phyloP scores from a whole-genome alignment of 2,888 invertebrate genomes.

The Horisme vitalbata region DNA sequence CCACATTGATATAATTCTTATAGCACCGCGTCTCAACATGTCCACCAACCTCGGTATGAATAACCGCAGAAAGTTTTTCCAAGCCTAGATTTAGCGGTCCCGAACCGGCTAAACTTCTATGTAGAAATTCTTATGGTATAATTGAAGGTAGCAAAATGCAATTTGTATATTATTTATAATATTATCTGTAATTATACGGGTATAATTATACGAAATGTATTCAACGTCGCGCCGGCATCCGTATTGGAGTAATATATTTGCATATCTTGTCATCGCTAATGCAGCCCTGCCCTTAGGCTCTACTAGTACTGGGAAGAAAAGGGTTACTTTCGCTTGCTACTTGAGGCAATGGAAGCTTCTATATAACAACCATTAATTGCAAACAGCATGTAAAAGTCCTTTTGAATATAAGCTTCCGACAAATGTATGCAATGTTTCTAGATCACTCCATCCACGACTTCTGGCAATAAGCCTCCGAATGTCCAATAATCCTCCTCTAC shows the following conservation, averaged over 20 bases:
- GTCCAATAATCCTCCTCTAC: no score
- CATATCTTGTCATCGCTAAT: conserved; percentile 46
- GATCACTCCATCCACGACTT: no score
- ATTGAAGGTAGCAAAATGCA: conserved; percentile 57
- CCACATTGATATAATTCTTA: no score
- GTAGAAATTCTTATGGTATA: conserved; percentile 41
- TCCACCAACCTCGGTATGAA: no score
- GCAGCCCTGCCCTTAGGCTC: conserved; percentile 22
- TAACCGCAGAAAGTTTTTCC: no score
- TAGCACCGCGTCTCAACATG: no score
- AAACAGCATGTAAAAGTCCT: no score
- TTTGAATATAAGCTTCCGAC: no score
- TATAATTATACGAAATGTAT: conserved; percentile 54
- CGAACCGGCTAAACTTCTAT: conserved; percentile 30
- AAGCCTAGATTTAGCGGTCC: conserved; percentile 14
- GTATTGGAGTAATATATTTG: conserved; percentile 34
- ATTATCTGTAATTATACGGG: conserved; percentile 53
- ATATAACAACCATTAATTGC: no score
- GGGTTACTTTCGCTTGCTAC: neutral
- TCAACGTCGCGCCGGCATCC: conserved; percentile 35
- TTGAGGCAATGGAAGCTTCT: no score
- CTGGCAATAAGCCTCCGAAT: no score
- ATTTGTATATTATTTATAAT: conserved; percentile 70
- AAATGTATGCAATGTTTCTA: no score
- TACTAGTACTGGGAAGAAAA: conserved; percentile 1